Evolutionary conservation across 2,888 invertebrate species (phyloP).

Genomic region (Carabus problematicus): DNA sequence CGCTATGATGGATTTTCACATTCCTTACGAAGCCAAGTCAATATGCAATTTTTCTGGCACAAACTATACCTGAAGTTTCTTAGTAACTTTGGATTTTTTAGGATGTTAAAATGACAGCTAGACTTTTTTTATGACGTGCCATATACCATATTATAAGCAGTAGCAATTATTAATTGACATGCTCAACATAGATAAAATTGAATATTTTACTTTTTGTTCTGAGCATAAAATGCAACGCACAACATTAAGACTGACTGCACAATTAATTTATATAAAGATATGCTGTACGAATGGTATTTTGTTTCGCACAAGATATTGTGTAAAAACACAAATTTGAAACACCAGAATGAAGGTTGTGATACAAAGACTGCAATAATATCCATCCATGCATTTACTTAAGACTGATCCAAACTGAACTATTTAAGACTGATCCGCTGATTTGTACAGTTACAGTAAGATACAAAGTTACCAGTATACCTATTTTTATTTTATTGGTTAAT

Average conservation of each 20-base stretch:
- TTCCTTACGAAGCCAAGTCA: too few relatives aligned
- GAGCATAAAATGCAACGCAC: slow-evolving; percentile 18
- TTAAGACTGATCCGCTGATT: slow-evolving; percentile 25
- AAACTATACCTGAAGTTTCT: too few relatives aligned
- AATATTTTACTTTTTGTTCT: neutral
- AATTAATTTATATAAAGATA: neutral
- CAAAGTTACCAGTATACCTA: slow-evolving; percentile 28
- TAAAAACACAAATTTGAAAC: slow-evolving; percentile 13
- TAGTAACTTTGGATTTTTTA: too few relatives aligned
- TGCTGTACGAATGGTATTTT: too few relatives aligned
- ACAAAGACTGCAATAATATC: slow-evolving; percentile 22
- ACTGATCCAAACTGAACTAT: slow-evolving; percentile 16
- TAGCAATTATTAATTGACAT: neutral
- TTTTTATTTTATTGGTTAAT: too few relatives aligned
- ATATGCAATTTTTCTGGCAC: too few relatives aligned
- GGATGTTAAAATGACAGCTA: neutral
- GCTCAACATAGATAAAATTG: too few relatives aligned
- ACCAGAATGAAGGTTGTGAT: slow-evolving; percentile 20
- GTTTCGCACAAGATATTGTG: too few relatives aligned
- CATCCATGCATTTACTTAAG: neutral
- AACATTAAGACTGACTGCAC: slow-evolving; percentile 11
- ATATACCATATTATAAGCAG: neutral
- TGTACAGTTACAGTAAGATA: slow-evolving; percentile 6
- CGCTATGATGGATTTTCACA: too few relatives aligned
- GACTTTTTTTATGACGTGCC: neutral